phyloP scores from a whole-genome alignment of 1,140 invertebrate genomes.

The Conus betulinus region DNA sequence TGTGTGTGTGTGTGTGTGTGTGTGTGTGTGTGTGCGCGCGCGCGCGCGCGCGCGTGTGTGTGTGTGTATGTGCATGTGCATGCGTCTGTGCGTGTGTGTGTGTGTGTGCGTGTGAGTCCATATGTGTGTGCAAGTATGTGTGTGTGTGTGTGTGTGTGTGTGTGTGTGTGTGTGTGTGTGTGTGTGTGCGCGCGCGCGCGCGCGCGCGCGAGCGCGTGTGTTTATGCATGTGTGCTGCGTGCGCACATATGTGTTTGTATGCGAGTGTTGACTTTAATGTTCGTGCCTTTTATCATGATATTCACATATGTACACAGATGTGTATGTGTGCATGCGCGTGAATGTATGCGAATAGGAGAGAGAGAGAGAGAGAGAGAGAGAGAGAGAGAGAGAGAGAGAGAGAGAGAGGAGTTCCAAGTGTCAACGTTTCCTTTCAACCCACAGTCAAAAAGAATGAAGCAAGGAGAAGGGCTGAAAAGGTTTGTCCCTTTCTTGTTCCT shows the following conservation, averaged over 20 bases:
- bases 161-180: slow-evolving; percentile 6
- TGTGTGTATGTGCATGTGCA: neutral
- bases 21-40: neutral
- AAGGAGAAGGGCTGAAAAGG: too few relatives aligned
- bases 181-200: neutral
- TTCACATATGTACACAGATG: neutral
- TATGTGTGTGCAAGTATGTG: neutral
- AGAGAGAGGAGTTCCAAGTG: neutral
- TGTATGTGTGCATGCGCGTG: neutral
- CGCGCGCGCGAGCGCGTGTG: neutral
- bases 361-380: slow-evolving; percentile 7
- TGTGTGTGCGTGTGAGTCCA: neutral
- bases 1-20: slow-evolving; percentile 19
- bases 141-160: neutral
- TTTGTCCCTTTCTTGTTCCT: too few relatives aligned
- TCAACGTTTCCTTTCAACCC: too few relatives aligned
- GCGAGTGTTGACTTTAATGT: too few relatives aligned
- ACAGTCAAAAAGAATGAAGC: too few relatives aligned
- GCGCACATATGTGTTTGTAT: too few relatives aligned
- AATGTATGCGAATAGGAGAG: neutral
- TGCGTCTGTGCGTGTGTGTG: neutral
- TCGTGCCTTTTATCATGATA: too few relatives aligned
- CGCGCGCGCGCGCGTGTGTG: neutral
- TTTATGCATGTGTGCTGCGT: too few relatives aligned
- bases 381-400: slow-evolving; percentile 6